phyloP scores from a whole-genome alignment of 2,888 invertebrate genomes.

The Pseudanteris insignis region DNA sequence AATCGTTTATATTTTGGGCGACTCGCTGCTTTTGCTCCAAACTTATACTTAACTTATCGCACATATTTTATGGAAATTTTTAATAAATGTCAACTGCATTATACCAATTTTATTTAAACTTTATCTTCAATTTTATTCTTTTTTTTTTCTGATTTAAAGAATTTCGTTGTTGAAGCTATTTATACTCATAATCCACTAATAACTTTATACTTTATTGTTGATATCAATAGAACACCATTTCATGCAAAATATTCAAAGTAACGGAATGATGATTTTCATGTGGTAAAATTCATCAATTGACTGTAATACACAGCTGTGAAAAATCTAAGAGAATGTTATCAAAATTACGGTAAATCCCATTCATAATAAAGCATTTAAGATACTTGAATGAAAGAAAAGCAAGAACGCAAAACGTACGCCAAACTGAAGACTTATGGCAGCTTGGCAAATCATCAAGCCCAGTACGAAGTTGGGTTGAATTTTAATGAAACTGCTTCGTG shows the following conservation, averaged over 20 bases:
- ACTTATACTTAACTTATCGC: background rate
- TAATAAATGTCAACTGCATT: too few species aligned
- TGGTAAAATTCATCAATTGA: too few species aligned
- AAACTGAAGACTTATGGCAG: constrained; percentile 20
- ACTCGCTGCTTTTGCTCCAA: constrained; percentile 9
- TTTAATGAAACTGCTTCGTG: constrained; percentile 39
- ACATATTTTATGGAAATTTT: background rate
- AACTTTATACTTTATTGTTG: too few species aligned
- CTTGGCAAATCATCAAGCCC: constrained; percentile 40
- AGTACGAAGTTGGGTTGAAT: constrained; percentile 32
- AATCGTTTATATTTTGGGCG: constrained; percentile 33
- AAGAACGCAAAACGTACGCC: constrained; percentile 22
- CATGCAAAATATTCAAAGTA: too few species aligned
- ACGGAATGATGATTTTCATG: too few species aligned
- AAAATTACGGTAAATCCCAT: constrained; percentile 18
- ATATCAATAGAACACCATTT: too few species aligned
- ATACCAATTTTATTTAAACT: too few species aligned
- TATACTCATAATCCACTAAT: too few species aligned
- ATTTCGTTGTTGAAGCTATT: too few species aligned
- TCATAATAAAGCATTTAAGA: constrained; percentile 17
- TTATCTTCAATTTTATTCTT: too few species aligned
- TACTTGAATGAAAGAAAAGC: constrained; percentile 22
- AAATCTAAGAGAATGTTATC: constrained; percentile 21
- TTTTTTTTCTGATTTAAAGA: too few species aligned
- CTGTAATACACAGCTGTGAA: too few species aligned